Evolutionary conservation across 2,113 vertebrate species (phyloP).

Genomic region (Rhipidura dahli): DNA sequence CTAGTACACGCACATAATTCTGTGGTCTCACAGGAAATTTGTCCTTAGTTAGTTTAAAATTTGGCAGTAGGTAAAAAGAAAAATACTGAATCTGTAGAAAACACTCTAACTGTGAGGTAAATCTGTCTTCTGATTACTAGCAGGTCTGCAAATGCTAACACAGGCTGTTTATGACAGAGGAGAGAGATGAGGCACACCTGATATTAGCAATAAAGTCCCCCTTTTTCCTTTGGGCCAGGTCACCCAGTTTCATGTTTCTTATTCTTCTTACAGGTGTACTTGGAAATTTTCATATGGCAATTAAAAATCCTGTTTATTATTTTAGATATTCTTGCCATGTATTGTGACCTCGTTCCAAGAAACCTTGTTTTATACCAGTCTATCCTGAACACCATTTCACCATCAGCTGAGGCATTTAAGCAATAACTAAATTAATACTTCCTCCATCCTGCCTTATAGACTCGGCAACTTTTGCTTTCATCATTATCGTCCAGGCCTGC

Average conservation of each 20-base stretch:
- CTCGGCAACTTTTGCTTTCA: conserved; percentile 20
- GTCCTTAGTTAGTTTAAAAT: neutral
- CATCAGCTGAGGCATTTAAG: neutral
- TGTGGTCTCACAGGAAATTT: neutral
- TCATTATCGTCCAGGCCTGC: neutral
- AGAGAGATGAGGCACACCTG: neutral
- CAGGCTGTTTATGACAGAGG: neutral
- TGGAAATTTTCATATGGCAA: neutral
- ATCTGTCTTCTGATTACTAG: neutral
- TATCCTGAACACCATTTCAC: conserved; percentile 22
- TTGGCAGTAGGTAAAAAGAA: neutral
- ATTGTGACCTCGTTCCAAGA: conserved; percentile 7
- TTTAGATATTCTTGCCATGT: conserved; percentile 7
- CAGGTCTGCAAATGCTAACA: neutral
- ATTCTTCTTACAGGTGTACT: neutral
- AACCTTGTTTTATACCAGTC: conserved; percentile 11
- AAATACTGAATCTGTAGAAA: neutral
- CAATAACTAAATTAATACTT: conserved; percentile 21
- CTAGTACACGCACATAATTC: neutral
- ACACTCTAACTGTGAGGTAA: neutral
- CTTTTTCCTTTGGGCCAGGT: neutral
- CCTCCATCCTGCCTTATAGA: conserved; percentile 8
- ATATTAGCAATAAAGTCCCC: neutral
- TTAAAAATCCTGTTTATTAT: neutral
- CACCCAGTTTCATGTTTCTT: neutral